Evolutionary conservation across 2,888 invertebrate species (phyloP), one percentile per base, ranked within the genome.

Genomic region (Drosophila flavopinicola): DNA sequence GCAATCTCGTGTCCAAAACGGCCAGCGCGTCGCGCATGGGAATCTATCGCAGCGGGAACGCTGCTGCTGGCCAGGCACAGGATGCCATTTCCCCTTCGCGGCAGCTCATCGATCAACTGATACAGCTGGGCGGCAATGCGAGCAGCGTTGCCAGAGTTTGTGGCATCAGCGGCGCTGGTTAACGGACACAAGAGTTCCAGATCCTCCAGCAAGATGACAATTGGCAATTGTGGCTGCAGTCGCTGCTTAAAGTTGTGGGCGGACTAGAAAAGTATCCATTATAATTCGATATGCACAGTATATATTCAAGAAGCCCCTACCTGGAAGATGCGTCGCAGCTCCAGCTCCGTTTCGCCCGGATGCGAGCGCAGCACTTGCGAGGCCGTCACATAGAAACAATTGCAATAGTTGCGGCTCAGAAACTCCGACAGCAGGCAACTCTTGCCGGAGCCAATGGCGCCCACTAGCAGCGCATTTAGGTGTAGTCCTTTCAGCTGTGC

Each of bases 391-490:
- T 87, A 78, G 39, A 93, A 88, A 10, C 93, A 85, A 57, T 92
- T 92, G 57, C 92, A 92, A n/a, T 82, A 76, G 71, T 90, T 88
- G 29, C 91, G 87, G 2, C 87, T 85, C 5, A 93, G 91, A 27
- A 93, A 91, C 24, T 92, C 91, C 45, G 90, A 87, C 2, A 93
- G 92, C 27, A 94, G 83, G 6, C 92, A 89, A 7, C 93, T 93
- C 88, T 94, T 94, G 13, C 94, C 94, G 77, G 93, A 92, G 5
- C 94, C 94, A 1, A 92, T 89, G 10, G 93, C 92, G 2, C 94
- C 94, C 63, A 84, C 78, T 0, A 91, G 6, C 1, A 91, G 47
- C 0, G 80, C 80, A 67, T 90, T 90, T 5, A 79, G 47, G 1
- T 85, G 67, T 2, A 75, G n/a, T 4, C 72, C 59, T 2, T 29